Conservation (phyloP, 1,140 invertebrate genomes). For the Solen grandis region DNA sequence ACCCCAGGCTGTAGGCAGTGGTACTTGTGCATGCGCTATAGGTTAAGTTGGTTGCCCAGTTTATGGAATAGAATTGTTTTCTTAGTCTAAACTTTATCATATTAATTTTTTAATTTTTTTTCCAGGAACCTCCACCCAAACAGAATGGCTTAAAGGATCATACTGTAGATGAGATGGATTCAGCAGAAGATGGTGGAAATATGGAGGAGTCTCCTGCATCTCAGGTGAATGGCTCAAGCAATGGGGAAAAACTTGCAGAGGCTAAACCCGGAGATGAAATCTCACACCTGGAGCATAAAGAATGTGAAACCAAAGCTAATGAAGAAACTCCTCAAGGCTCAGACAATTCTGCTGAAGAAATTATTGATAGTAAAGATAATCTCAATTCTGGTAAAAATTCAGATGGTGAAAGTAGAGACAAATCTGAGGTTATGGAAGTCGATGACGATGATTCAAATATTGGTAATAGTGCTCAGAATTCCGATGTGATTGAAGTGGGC, state of each 20-base stretch:
- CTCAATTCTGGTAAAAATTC: not conserved
- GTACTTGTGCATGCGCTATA: no score
- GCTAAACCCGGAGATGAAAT: not conserved
- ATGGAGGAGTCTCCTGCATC: not conserved
- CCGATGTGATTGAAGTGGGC: conserved; percentile 9
- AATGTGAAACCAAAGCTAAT: not conserved
- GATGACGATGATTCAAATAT: conserved; percentile 3
- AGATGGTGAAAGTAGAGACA: not conserved
- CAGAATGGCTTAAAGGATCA: conserved; percentile 24
- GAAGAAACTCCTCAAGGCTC: conserved; percentile 9
- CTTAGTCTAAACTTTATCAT: not conserved
- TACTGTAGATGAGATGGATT: no score
- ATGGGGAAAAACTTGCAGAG: not conserved
- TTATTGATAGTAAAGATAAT: not conserved
- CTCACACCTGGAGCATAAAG: not conserved
- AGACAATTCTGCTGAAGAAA: not conserved
- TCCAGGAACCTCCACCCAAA: conserved; percentile 3
- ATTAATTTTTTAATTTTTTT: not conserved
- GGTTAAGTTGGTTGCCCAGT: no score
- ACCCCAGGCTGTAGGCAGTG: no score
- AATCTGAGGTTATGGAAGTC: conserved; percentile 22
- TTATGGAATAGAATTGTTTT: not conserved
- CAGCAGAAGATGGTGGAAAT: not conserved
- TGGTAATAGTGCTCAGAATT: conserved; percentile 12
- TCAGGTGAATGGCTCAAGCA: conserved; percentile 39